A percentile compares a stretch with the other conserved stretches of the same genome.
Evolutionary conservation across 1,140 invertebrate genomes (phyloP).

Genomic region (Diachasma alloeum): DNA sequence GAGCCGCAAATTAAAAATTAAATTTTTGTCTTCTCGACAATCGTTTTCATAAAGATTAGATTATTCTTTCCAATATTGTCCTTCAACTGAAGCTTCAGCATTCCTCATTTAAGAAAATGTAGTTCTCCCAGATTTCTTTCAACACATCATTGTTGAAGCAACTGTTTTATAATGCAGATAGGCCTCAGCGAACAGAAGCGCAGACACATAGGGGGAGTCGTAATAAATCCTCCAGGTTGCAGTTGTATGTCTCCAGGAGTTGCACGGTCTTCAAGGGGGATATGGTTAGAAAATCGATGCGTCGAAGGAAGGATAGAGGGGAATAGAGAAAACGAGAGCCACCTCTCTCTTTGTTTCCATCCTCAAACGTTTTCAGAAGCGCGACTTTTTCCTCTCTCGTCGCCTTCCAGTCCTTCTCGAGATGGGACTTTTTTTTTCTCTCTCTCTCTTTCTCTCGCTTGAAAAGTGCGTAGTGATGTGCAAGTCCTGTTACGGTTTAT

Average conservation of each 20-base stretch:
- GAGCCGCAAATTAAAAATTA: too few species aligned
- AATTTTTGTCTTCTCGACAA: too few species aligned
- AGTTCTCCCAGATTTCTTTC: neutral
- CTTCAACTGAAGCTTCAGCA: too few species aligned
- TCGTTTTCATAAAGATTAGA: too few species aligned
- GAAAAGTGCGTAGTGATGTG: neutral
- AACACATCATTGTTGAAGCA: slow-evolving; percentile 36
- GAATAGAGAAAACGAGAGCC: slow-evolving; percentile 7
- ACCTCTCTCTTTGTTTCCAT: neutral
- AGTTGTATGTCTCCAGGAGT: slow-evolving; percentile 51
- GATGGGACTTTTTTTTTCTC: neutral
- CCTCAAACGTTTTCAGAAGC: neutral
- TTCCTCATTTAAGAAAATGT: too few species aligned
- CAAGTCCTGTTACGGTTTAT: neutral
- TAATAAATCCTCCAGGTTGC: slow-evolving; percentile 56
- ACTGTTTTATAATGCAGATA: slow-evolving; percentile 62
- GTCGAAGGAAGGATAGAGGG: slow-evolving; percentile 17
- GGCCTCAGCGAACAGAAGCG: slow-evolving; percentile 11
- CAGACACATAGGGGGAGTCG: slow-evolving; percentile 42
- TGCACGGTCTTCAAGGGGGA: neutral
- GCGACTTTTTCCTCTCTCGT: slow-evolving; percentile 18
- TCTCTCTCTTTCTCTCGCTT: neutral
- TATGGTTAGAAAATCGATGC: neutral
- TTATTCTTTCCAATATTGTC: too few species aligned
- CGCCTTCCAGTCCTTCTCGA: neutral